These are phyloP conservation scores for Orthosia incerta DNA, from an alignment of 2,888 invertebrate genomes.

Conservation along the genomic window DNA sequence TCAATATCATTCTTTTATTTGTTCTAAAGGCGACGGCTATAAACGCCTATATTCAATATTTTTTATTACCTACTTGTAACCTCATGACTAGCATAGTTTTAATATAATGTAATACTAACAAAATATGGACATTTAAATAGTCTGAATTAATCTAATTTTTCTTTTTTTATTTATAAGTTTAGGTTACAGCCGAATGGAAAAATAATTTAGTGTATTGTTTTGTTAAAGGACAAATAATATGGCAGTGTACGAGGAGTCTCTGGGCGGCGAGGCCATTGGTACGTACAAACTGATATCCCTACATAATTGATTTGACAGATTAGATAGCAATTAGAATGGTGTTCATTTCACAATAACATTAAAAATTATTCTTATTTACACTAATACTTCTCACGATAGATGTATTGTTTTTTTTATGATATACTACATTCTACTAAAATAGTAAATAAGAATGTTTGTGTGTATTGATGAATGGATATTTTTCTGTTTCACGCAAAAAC, in stretches of 20 bases:
- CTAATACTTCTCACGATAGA: not conserved
- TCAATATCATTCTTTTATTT: not conserved
- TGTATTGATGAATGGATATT: too few relatives aligned
- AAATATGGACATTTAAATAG: too few relatives aligned
- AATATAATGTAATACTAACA: too few relatives aligned
- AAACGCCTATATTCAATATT: too few relatives aligned
- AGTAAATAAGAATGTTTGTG: not conserved
- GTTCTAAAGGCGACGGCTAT: not conserved
- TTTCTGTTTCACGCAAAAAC: too few relatives aligned
- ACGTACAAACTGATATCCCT: constrained; percentile 42
- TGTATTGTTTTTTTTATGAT: not conserved
- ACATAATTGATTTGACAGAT: constrained; percentile 8
- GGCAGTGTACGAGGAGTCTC: constrained; percentile 80
- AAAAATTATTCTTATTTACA: not conserved
- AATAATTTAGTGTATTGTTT: constrained; percentile 52
- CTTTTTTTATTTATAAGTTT: too few relatives aligned
- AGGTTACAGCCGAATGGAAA: not conserved
- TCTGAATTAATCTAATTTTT: too few relatives aligned
- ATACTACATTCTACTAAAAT: not conserved
- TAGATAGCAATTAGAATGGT: not conserved
- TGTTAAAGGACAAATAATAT: constrained; percentile 85
- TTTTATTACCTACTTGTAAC: too few relatives aligned
- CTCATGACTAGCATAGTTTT: too few relatives aligned
- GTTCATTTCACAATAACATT: not conserved
- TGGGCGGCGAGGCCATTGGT: constrained; percentile 78